Conservation (phyloP, 2,113 vertebrate species). For the Sturnus vulgaris region DNA sequence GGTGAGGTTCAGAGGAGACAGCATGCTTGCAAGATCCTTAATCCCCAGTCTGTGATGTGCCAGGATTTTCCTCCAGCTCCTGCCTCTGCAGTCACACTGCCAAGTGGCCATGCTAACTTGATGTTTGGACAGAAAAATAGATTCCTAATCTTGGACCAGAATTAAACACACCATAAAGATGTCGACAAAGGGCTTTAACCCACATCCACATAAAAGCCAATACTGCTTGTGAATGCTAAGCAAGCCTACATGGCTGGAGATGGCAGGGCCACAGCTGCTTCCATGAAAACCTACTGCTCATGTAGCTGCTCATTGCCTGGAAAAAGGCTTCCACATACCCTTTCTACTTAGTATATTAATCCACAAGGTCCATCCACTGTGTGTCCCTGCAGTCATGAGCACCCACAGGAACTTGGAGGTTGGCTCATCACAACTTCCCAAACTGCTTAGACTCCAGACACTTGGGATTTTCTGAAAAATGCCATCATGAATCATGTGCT, state of each 20-base stretch:
- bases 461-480: not conserved
- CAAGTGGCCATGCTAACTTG: not conserved
- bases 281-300: not conserved
- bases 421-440: not conserved
- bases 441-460: not conserved
- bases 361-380: not conserved
- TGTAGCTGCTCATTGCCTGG: not conserved
- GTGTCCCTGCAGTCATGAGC: not conserved
- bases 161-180: not conserved
- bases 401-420: not conserved
- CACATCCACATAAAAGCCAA: not conserved
- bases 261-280: not conserved
- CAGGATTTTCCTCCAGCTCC: not conserved
- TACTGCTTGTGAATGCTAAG: not conserved
- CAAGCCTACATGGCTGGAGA: not conserved
- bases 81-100: not conserved
- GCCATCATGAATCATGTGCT: not conserved
- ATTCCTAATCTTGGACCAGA: not conserved
- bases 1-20: not conserved
- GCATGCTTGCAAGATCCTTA: not conserved
- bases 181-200: not conserved
- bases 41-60: not conserved
- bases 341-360: not conserved
- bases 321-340: not conserved
- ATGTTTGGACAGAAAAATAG: not conserved